Evolutionary conservation across 2,888 invertebrate species (phyloP).

Genomic region (Agonopterix subpropinquella): DNA sequence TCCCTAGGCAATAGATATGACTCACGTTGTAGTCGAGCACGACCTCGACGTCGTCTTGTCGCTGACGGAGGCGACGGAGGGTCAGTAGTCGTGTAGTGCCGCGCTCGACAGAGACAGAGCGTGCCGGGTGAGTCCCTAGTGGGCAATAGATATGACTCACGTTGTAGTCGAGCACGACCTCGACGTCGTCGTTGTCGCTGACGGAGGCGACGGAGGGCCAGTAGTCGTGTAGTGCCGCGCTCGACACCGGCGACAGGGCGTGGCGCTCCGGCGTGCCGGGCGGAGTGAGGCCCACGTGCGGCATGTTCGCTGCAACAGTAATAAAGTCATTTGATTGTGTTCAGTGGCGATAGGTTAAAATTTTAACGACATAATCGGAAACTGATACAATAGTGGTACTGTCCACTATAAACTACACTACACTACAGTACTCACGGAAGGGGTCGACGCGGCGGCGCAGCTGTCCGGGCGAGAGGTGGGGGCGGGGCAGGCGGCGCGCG

Average conservation of each 20-base stretch:
- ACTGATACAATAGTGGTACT: too few species aligned
- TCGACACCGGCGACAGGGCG: conserved; percentile 24
- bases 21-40: conserved; percentile 59
- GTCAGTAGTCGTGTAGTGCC: conserved; percentile 28
- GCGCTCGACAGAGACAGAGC: conserved; percentile 21
- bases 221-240: conserved; percentile 35
- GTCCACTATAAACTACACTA: too few species aligned
- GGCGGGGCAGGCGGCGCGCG: conserved; percentile 11
- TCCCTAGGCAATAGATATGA: conserved; percentile 8
- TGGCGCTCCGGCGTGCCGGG: conserved; percentile 19
- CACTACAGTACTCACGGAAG: not conserved
- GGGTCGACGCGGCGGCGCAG: conserved; percentile 20
- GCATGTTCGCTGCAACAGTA: conserved; percentile 14
- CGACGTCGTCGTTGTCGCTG: conserved; percentile 59
- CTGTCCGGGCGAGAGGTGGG: conserved; percentile 50
- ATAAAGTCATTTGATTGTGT: too few species aligned
- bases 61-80: conserved; percentile 20
- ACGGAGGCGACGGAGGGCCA: conserved; percentile 53
- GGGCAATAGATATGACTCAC: conserved; percentile 28
- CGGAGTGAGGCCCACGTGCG: conserved; percentile 17
- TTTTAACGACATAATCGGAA: too few species aligned
- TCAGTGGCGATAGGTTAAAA: too few species aligned
- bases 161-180: conserved; percentile 54
- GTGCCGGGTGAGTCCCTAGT: conserved; percentile 2
- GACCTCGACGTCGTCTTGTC: conserved; percentile 22